Evolutionary conservation across 2,797 vertebrate genomes (phyloP), one percentile per base, ranked within the genome.

Genomic region (Pteronotus mesoamericanus): DNA sequence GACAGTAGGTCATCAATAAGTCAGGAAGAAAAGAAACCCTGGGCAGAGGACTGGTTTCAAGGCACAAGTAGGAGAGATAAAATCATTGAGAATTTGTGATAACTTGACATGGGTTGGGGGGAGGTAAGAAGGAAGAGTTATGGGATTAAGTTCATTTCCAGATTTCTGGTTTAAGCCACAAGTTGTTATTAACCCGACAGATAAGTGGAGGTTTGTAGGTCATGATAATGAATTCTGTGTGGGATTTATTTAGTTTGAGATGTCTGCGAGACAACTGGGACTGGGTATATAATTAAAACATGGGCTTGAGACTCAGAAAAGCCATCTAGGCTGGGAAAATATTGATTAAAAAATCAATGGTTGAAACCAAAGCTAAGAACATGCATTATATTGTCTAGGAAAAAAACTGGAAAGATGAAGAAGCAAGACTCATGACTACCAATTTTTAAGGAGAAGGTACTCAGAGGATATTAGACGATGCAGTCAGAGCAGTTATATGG

Each of bases 261-360:
- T 95, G 64, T 82, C 64, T 71, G 2, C 32, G 37, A 94, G 69
- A 86, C 64, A 94, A 89, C 46, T 86, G 94, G 39, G 8, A 89
- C 39, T 86, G 94, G 34, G 8, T 82, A 29, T 69, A 9, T 75
- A 88, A 86, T 94, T 94, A 94, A 94, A 94, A 91, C 77, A 71
- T 42, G 34, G 37, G 22, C 61, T 46, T 89, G 69, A 96, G 82
- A 89, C 51, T 87, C 77, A 69, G 11, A 37, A 82, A 94, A 92
- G 21, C 39, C 39, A 24, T 69, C 26, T 84, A 83, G 69, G 82
- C 53, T 91, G 46, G 26, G 66, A 10, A 86, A 91, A 86, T 93
- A 34, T 48, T 90, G 53, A 89, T 89, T 86, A 95, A 84, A 34
- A 61, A 75, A 29, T 82, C 22, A 71, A 22, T 37, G 51, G 39